Base-by-base conservation (phyloP, 2,888 invertebrate species). In the Anthophora plumipes region DNA sequence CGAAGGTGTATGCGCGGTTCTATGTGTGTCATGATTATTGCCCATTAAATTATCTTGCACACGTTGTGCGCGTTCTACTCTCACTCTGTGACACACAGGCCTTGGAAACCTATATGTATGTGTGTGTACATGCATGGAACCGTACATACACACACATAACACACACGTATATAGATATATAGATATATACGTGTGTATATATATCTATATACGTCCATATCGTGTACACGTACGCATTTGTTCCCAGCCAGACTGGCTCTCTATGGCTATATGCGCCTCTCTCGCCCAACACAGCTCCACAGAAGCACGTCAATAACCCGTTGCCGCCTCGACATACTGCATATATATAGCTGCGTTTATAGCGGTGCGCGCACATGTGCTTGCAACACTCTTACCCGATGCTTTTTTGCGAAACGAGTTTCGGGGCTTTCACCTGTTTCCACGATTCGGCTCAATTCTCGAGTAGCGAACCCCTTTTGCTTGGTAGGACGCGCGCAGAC, bases 11-110 rank as follows among this genome's bases (percentile, higher is more conserved):
- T 80, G 80, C 75, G 74, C 76, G 61, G 67, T 48, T 77, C 59
- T 71, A 85, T 81, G 75, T 84, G 77, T 83, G 84, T 84, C 80
- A 85, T 82, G 82, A 88, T 88, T 88, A 88, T 88, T 82, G 86
- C 85, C 82, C 86, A 88, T 88, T 88, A 87, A 88, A 88, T 88
- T 87, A 87, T 88, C 83, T 82, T 75, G 75, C 82, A 82, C 82
- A 80, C 77, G 77, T 67, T 74, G 80, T 43, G 75, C 69, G 74
- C 73, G 71, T 77, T 68, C 74, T 82, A 78, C 78, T 73, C 59
- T 76, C 79, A 41, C 71, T 61, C 59, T 41, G 25, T 70, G 70
- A 55, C 60, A 20, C 48, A 73, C 57, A 37, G 25, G 37, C n/a
- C 12, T n/a, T 43, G 8, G 57, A 48, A 31, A 31, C 54, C 17